A percentile compares a stretch with the other conserved stretches of the same genome.
Evolutionary conservation across 35 echinoderm and acorn worm genomes (phyloP).

Genomic region (Anneissia japonica): DNA sequence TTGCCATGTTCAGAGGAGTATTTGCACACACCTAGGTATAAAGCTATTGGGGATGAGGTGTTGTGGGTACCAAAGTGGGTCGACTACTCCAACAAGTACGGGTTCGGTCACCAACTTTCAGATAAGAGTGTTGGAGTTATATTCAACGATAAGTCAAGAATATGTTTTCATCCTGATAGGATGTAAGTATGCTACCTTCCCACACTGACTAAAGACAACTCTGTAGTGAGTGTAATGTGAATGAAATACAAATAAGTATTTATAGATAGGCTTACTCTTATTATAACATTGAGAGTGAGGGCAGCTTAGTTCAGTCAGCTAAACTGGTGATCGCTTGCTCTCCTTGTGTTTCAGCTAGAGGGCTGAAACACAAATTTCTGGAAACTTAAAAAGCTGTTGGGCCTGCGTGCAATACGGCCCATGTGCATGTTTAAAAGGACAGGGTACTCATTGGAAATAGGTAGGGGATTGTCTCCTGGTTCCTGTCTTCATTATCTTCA

Average conservation of each 20-base stretch:
- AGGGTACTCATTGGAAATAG: too few species aligned
- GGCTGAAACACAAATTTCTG: too few species aligned
- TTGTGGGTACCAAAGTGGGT: conserved; percentile 97
- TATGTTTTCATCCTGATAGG: conserved; percentile 81
- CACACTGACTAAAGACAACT: too few species aligned
- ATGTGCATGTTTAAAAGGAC: too few species aligned
- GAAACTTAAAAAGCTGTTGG: too few species aligned
- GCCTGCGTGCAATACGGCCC: too few species aligned
- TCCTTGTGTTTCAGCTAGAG: too few species aligned
- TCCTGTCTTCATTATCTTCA: too few species aligned
- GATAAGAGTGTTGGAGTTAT: conserved; percentile 84
- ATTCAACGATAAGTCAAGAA: conserved; percentile 96
- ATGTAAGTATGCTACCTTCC: conserved; percentile 44
- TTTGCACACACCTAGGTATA: conserved; percentile 67
- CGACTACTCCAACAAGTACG: conserved; percentile 98
- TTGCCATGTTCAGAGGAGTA: conserved; percentile 51
- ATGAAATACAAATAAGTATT: not conserved
- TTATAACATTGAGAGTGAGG: not conserved
- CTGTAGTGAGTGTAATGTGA: too few species aligned
- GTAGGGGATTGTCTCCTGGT: too few species aligned
- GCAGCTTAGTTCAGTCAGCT: too few species aligned
- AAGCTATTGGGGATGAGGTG: conserved; percentile 56
- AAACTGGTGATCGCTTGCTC: too few species aligned
- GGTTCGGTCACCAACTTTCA: conserved; percentile 93
- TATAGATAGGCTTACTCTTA: not conserved